phyloP scores from a whole-genome alignment of 2,797 vertebrate species.

The Martes flavigula region DNA sequence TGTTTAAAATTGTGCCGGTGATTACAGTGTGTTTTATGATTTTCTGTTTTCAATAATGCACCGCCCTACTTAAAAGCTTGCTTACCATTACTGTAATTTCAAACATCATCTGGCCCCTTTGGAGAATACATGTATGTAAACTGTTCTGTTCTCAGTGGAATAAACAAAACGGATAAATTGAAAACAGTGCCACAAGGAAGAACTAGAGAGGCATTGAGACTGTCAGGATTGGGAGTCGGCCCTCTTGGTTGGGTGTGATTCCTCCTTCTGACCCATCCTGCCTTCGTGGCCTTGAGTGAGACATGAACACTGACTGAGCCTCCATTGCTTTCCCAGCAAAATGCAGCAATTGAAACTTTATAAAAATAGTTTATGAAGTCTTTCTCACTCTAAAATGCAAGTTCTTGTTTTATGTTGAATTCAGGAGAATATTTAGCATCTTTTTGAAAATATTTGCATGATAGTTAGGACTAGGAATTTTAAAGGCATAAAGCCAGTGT shows the following conservation, averaged over 20 bases:
- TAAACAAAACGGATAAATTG: slow-evolving; percentile 52
- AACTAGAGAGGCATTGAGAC: neutral
- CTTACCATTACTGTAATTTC: slow-evolving; percentile 58
- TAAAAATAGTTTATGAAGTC: neutral
- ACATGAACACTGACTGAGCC: fast-evolving
- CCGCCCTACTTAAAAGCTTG: slow-evolving; percentile 69
- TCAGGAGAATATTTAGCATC: neutral
- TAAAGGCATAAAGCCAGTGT: neutral
- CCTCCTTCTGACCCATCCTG: neutral
- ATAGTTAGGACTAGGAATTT: neutral
- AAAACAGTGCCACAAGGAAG: neutral
- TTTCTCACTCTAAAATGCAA: neutral
- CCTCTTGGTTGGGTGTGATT: neutral
- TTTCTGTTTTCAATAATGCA: slow-evolving; percentile 75
- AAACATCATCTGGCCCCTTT: slow-evolving; percentile 74
- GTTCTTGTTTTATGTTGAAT: neutral
- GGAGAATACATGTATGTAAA: slow-evolving; percentile 69
- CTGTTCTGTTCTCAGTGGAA: slow-evolving; percentile 72
- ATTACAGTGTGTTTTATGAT: slow-evolving; percentile 65
- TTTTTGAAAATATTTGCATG: neutral
- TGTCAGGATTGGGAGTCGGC: neutral
- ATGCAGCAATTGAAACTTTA: neutral
- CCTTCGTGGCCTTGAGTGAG: neutral
- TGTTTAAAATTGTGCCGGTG: slow-evolving; percentile 52
- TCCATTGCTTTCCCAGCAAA: neutral